Percentiles rank a stretch among this genome's conserved stretches.
These are phyloP conservation scores for Silurus meridionalis DNA, from an alignment of 2,113 vertebrate genomes.

Conservation along the genomic window DNA sequence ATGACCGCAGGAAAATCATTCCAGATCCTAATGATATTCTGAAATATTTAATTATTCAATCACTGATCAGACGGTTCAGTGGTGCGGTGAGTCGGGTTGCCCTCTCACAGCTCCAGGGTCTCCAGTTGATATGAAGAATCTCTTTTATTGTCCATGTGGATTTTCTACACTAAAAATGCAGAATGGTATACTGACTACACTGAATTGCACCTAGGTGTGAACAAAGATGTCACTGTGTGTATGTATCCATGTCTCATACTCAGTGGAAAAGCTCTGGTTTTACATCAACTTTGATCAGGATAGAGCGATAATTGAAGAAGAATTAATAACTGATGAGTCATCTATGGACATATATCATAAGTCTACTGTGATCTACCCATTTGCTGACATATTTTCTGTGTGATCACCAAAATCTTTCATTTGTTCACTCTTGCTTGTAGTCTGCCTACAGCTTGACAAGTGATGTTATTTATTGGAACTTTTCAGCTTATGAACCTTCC, in stretches of 20 bases:
- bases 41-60: constrained; percentile 10
- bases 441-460: not conserved
- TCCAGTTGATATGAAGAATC: not conserved
- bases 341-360: not conserved
- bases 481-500: not conserved
- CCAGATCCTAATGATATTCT: not conserved
- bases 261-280: not conserved
- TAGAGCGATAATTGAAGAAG: not conserved
- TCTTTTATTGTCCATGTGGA: not conserved
- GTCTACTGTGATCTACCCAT: not conserved
- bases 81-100: not conserved
- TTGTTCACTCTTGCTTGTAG: constrained; percentile 2
- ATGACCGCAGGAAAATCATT: constrained; percentile 3
- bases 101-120: not conserved
- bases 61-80: not conserved
- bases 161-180: not conserved
- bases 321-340: not conserved
- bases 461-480: not conserved
- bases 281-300: not conserved
- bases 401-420: not conserved
- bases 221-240: not conserved
- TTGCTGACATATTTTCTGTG: not conserved
- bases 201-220: not conserved
- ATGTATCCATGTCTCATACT: not conserved
- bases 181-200: not conserved